Evolutionary conservation across 2,888 invertebrate species (phyloP).

Genomic region (Aplocera efformata): DNA sequence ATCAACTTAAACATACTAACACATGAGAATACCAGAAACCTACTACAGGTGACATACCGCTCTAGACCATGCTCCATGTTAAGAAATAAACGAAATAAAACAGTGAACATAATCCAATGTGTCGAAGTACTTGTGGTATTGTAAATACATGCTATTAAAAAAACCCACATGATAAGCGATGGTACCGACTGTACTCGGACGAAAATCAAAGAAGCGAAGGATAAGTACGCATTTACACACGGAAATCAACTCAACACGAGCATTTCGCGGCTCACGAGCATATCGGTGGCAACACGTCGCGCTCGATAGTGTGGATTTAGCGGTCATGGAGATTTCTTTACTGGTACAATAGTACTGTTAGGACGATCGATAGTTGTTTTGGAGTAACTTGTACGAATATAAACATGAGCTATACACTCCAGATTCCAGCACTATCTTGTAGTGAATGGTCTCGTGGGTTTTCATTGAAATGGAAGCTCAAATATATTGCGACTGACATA

Average conservation of each 20-base stretch:
- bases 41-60: conserved; percentile 20
- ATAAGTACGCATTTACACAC: conserved; percentile 37
- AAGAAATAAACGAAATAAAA: conserved; percentile 32
- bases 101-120: conserved; percentile 51
- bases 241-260: conserved; percentile 11
- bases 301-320: too few species aligned
- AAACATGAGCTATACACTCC: too few species aligned
- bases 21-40: conserved; percentile 35
- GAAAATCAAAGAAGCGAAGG: conserved; percentile 46
- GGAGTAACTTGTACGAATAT: too few species aligned
- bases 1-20: conserved; percentile 35
- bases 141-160: conserved; percentile 73
- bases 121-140: conserved; percentile 38
- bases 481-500: too few species aligned
- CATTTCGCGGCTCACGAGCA: too few species aligned
- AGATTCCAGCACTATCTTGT: too few species aligned
- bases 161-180: conserved; percentile 79
- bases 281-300: too few species aligned
- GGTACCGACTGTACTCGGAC: conserved; percentile 44
- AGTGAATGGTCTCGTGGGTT: too few species aligned
- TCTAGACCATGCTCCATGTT: conserved; percentile 41
- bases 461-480: too few species aligned
- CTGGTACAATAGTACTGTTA: too few species aligned
- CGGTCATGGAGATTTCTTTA: too few species aligned
- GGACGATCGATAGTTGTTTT: too few species aligned